Base-by-base conservation (phyloP, 2,888 invertebrate species). In the Oasisia sp. region DNA sequence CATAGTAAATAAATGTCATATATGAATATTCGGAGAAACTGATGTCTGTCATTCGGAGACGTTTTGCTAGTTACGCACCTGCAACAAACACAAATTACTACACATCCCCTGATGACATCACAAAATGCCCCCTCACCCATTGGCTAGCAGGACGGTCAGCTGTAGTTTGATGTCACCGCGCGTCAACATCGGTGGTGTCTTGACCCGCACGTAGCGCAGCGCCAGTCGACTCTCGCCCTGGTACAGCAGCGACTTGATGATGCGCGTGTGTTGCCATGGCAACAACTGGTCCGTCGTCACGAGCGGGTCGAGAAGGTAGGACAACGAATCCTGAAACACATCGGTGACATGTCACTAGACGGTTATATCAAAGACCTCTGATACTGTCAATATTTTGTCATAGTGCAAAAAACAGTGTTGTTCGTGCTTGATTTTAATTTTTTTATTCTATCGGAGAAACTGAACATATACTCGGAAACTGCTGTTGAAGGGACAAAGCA, bases 181-280 rank as follows among this genome's bases (percentile, higher is more conserved):
- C 3, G 97, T 97, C 0, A 97, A 96, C 0, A 97, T 96, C 0
- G 97, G 97, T 93, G 95, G 97, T 96, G 96, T 97, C 92, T 97
- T 96, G 0, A 97, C 97, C 94, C 97, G 97, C 32, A 98, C 95
- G 95, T 98, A 98, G 32, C 97, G 97, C 32, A 98, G 96, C 0
- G 98, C 98, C 19, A 97, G 97, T 94, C 97, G 97, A 0, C 97
- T 97, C 94, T 98, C 97, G 94, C 97, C 97, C 95, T 98, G 98
- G 0, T 97, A 97, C 8, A 98, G 96, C 5, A 96, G 96, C 0
- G 98, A 97, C 8, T 97, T 97, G 8, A 98, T 95, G 0, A 98
- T 97, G 0, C 97, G 97, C 92, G 97, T 97, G 96, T 98, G 98
- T 95, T 98, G 98, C 98, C 98, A 98, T 14, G 97, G 97, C 45